Evolutionary conservation across 2,113 vertebrate genomes (phyloP).

Genomic region (Pseudorectes ferrugineus): DNA sequence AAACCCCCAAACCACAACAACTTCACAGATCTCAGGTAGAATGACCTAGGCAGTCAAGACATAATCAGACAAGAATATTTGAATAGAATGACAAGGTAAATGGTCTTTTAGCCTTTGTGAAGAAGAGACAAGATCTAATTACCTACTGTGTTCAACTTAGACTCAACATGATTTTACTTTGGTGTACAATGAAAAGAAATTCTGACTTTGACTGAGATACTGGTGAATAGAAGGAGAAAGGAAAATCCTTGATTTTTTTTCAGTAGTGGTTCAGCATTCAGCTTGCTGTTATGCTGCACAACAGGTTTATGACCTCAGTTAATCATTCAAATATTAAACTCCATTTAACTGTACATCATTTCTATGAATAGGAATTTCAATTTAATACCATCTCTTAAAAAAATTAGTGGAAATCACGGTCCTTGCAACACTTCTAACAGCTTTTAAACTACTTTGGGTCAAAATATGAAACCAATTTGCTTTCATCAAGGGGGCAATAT

Average conservation of each 20-base stretch:
- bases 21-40: background rate
- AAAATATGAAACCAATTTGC: background rate
- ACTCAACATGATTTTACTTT: background rate
- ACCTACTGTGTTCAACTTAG: background rate
- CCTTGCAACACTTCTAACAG: background rate
- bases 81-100: background rate
- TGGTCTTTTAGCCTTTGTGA: background rate
- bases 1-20: background rate
- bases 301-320: background rate
- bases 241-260: background rate
- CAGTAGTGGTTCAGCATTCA: background rate
- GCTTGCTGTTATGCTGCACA: background rate
- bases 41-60: background rate
- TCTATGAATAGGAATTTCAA: background rate
- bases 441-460: background rate
- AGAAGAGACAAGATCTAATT: background rate
- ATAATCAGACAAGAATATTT: background rate
- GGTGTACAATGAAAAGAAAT: background rate
- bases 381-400: background rate
- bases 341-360: background rate
- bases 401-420: background rate
- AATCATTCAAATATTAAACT: background rate
- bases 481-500: rapidly evolving
- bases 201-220: background rate
- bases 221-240: background rate